Conservation (phyloP, 2,797 vertebrate species). For the Atherinosoma microstoma region DNA sequence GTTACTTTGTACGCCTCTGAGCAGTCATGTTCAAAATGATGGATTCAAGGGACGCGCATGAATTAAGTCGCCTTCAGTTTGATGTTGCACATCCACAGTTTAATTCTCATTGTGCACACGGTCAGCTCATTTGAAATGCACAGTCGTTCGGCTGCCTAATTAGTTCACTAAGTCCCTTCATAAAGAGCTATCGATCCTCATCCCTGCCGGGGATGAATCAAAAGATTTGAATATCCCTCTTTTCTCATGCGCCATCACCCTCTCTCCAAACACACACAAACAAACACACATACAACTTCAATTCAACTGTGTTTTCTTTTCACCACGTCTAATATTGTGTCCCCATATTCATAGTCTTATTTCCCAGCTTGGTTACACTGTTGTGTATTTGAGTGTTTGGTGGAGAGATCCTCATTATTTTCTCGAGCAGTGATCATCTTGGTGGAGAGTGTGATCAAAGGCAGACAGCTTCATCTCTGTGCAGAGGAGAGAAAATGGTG, state of each 20-base stretch:
- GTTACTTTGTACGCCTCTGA: not conserved
- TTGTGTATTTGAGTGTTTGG: conserved; percentile 25
- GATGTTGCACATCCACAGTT: conserved; percentile 36
- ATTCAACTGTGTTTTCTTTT: conserved; percentile 23
- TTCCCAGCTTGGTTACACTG: conserved; percentile 40
- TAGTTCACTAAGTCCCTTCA: conserved; percentile 74
- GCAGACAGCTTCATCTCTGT: conserved; percentile 57
- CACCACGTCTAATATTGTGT: conserved; percentile 1
- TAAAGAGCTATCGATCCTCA: conserved; percentile 75
- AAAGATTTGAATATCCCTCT: conserved; percentile 56
- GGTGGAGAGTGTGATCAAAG: conserved; percentile 73
- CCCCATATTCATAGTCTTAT: conserved; percentile 34
- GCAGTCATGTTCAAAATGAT: conserved; percentile 8
- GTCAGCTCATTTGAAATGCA: conserved; percentile 63
- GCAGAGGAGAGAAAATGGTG: conserved; percentile 70
- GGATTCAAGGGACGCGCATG: conserved; percentile 2
- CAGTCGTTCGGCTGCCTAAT: conserved; percentile 65
- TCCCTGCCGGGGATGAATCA: conserved; percentile 58
- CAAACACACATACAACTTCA: conserved; percentile 22
- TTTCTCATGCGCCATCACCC: conserved; percentile 32
- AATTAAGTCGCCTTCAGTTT: conserved; percentile 56
- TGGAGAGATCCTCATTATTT: conserved; percentile 63
- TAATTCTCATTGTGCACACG: conserved; percentile 55
- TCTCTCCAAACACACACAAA: conserved; percentile 5
- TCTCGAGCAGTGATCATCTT: conserved; percentile 60